Conservation (phyloP, 1,140 invertebrate genomes). For the Geopemphigus sp. region DNA sequence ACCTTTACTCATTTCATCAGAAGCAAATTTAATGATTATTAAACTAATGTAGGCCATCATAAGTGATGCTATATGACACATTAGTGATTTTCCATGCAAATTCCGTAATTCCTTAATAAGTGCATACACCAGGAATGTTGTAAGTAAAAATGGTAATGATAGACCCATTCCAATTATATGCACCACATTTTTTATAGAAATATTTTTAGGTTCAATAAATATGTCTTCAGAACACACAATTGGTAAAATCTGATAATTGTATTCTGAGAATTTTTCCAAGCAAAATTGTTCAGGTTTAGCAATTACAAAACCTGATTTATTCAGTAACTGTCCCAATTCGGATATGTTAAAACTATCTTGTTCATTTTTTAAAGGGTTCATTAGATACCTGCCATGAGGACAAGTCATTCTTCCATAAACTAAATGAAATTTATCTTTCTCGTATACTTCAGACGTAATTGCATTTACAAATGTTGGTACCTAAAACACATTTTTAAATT, state of each 20-base stretch:
- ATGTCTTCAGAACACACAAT: background rate
- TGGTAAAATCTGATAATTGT: background rate
- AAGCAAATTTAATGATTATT: background rate
- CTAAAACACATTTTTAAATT: background rate
- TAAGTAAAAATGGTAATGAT: conserved; percentile 69
- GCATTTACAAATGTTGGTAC: background rate
- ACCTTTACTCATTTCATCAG: background rate
- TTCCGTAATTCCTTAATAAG: conserved; percentile 69
- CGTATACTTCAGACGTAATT: background rate
- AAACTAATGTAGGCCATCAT: conserved; percentile 61
- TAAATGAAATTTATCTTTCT: background rate
- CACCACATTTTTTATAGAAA: background rate
- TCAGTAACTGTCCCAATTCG: background rate
- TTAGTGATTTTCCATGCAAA: conserved; percentile 70
- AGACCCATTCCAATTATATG: conserved; percentile 61
- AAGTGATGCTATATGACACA: conserved; percentile 68
- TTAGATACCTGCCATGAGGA: background rate
- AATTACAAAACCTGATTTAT: background rate
- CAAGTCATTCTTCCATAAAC: background rate
- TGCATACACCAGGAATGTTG: conserved; percentile 71
- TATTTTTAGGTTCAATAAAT: no score
- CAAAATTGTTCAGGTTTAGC: background rate
- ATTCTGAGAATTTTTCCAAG: background rate
- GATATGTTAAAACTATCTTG: background rate
- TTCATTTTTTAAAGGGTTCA: background rate